These are phyloP conservation scores for Eolophus roseicapilla DNA, from an alignment of 2,113 vertebrate genomes.

Conservation along the genomic window DNA sequence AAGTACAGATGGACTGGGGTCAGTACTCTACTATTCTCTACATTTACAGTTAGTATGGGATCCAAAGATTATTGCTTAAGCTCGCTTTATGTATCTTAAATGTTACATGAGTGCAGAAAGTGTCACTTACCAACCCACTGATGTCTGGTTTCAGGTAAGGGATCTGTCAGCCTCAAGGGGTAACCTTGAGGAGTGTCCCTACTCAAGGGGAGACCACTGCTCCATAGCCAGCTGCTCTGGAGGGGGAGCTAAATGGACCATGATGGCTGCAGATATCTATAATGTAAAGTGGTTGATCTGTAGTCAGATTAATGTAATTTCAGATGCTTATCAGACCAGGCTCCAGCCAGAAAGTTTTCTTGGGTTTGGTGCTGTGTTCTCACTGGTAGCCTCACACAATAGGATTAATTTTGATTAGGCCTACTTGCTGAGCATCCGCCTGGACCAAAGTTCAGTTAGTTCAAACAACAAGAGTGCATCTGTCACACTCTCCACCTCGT, in stretches of 20 bases:
- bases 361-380: neutral
- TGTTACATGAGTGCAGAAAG: neutral
- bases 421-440: neutral
- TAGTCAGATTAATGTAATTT: neutral
- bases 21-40: neutral
- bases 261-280: neutral
- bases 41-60: neutral
- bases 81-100: neutral
- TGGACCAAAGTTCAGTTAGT: neutral
- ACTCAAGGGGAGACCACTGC: neutral
- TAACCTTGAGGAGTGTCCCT: neutral
- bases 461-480: neutral
- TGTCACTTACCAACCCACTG: neutral
- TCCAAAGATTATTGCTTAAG: neutral
- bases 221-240: neutral
- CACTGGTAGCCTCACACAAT: neutral
- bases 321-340: neutral
- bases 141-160: neutral
- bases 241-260: neutral
- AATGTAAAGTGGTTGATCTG: neutral
- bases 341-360: neutral
- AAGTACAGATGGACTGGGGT: neutral
- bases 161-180: neutral
- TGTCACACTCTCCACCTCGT: neutral
- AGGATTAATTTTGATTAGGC: neutral